Conservation (phyloP, 1,140 invertebrate genomes). For the Chironomus tepperi region DNA sequence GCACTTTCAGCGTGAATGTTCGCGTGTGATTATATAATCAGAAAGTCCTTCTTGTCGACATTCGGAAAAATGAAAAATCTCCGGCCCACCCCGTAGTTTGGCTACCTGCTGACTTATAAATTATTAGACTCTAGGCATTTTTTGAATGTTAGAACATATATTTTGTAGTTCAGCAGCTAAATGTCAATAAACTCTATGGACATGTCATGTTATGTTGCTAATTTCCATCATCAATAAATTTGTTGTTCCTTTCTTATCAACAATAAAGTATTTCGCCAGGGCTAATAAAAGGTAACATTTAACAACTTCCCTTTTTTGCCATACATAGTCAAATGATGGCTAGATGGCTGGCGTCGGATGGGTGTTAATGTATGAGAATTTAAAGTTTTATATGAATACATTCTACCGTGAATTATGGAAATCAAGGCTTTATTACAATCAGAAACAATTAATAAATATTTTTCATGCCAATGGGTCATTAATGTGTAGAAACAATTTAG, state of each 20-base stretch:
- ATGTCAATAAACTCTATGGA: not conserved
- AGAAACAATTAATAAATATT: not conserved
- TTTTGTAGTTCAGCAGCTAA: not conserved
- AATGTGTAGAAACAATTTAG: not conserved
- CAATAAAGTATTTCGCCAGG: too few relatives aligned
- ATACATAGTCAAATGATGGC: too few relatives aligned
- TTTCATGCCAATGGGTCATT: not conserved
- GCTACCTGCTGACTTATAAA: not conserved
- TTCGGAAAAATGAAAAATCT: too few relatives aligned
- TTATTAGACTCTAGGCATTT: not conserved
- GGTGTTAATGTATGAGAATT: too few relatives aligned
- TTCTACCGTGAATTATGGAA: too few relatives aligned
- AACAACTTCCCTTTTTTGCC: too few relatives aligned
- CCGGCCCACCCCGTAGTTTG: not conserved
- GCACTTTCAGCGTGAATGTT: not conserved
- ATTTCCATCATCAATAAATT: constrained; percentile 9
- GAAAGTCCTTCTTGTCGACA: not conserved
- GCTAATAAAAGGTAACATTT: too few relatives aligned
- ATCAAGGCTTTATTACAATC: too few relatives aligned
- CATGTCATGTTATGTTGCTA: not conserved
- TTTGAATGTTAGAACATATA: not conserved
- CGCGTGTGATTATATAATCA: constrained; percentile 4
- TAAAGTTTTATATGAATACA: too few relatives aligned
- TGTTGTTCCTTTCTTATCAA: not conserved
- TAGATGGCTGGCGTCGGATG: too few relatives aligned